phyloP scores from a whole-genome alignment of 2,888 invertebrate genomes.

The Pristionchus exspectatus region DNA sequence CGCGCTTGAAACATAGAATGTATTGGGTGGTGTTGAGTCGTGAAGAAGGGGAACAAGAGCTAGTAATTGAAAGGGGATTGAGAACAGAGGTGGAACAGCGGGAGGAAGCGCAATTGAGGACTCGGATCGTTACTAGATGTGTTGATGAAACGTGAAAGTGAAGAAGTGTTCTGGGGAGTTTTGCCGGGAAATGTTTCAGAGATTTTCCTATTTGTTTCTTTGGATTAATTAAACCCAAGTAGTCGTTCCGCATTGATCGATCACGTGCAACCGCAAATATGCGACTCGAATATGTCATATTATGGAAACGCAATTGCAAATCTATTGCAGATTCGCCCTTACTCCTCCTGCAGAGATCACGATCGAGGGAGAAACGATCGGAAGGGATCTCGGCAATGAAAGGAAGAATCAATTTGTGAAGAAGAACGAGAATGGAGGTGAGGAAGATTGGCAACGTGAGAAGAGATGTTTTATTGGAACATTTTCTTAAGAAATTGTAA shows the following conservation, averaged over 20 bases:
- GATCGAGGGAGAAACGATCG: conserved; percentile 48
- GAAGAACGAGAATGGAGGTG: conserved; percentile 35
- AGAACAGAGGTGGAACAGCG: neutral
- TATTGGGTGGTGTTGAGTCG: no score
- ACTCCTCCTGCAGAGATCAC: conserved; percentile 13
- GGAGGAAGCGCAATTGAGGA: no score
- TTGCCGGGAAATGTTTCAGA: no score
- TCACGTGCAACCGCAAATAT: neutral
- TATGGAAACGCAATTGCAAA: neutral
- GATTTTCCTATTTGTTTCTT: no score
- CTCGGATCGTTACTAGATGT: no score
- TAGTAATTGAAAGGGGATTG: neutral
- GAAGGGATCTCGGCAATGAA: conserved; percentile 53
- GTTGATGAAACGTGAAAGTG: no score
- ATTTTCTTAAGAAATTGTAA: neutral
- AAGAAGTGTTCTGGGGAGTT: no score
- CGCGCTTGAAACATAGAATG: no score
- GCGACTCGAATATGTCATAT: neutral
- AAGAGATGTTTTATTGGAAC: neutral
- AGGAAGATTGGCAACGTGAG: neutral
- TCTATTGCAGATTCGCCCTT: neutral
- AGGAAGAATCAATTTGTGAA: conserved; percentile 55
- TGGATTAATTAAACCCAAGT: no score
- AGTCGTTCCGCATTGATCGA: no score
- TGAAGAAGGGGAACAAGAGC: no score